These are phyloP conservation scores for Dolichomitus sp. DNA, from an alignment of 2,888 invertebrate genomes.

Conservation along the genomic window DNA sequence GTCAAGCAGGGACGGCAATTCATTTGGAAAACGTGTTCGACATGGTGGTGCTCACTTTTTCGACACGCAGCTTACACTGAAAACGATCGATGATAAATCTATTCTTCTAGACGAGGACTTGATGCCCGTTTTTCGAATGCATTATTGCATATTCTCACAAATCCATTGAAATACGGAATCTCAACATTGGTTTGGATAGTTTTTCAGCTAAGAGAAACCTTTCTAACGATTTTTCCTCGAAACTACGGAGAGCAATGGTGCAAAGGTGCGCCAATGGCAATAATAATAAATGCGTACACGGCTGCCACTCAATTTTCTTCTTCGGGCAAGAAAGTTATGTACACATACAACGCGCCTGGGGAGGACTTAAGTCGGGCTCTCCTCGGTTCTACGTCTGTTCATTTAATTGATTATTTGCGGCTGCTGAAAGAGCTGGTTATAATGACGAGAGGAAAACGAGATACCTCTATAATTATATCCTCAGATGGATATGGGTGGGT, in stretches of 20 bases:
- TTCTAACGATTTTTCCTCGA: constrained; percentile 44
- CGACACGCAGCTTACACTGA: constrained; percentile 51
- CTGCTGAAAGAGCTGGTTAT: constrained; percentile 21
- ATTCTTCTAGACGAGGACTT: constrained; percentile 47
- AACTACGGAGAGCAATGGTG: constrained; percentile 1
- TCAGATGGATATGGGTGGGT: constrained; percentile 38
- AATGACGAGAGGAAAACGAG: constrained; percentile 20
- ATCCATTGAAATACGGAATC: constrained; percentile 28
- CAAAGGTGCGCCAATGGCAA: constrained; percentile 4
- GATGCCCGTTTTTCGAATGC: constrained; percentile 21
- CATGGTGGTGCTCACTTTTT: constrained; percentile 54
- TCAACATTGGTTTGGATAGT: neutral
- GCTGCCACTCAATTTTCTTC: constrained; percentile 11
- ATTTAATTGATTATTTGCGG: constrained; percentile 42
- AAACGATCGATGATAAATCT: constrained; percentile 66
- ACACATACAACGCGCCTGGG: neutral
- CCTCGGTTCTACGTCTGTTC: neutral
- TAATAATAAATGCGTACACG: constrained; percentile 17
- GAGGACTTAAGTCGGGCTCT: constrained; percentile 15
- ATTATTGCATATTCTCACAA: constrained; percentile 22
- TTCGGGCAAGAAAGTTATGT: constrained; percentile 15
- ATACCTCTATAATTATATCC: constrained; percentile 43
- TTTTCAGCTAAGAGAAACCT: neutral
- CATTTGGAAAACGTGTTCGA: constrained; percentile 78
- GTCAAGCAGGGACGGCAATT: constrained; percentile 76